These are phyloP conservation scores for Bimastos eiseni DNA, from an alignment of 2,888 invertebrate genomes.

Conservation along the genomic window DNA sequence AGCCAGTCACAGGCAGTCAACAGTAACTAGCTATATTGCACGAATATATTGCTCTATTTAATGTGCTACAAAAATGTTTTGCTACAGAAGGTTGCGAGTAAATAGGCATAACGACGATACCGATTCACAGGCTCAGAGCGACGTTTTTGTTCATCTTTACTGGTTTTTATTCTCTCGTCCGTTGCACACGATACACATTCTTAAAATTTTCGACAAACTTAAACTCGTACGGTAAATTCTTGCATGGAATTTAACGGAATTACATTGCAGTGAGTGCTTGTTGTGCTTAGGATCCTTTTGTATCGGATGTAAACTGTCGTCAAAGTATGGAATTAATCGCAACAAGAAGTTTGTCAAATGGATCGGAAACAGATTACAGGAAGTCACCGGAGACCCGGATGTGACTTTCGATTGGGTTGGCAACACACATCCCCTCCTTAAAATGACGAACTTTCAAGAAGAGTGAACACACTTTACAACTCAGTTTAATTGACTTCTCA, in stretches of 20 bases:
- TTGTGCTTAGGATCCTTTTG: neutral
- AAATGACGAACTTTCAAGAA: neutral
- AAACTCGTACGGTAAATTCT: constrained; percentile 1
- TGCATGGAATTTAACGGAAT: neutral
- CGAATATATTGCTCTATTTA: neutral
- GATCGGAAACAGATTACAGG: constrained; percentile 51
- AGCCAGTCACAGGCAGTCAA: neutral
- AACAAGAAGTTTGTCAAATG: constrained; percentile 49
- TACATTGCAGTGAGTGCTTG: neutral
- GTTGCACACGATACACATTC: too few species aligned
- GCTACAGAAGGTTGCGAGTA: neutral
- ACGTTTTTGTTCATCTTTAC: neutral
- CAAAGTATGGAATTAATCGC: constrained; percentile 41
- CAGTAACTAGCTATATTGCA: too few species aligned
- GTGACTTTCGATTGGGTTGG: constrained; percentile 46
- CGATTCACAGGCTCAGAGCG: neutral
- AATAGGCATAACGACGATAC: neutral
- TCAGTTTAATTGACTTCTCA: neutral
- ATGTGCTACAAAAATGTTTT: neutral
- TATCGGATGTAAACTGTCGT: constrained; percentile 9
- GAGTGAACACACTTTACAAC: neutral
- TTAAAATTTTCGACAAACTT: neutral
- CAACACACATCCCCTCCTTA: too few species aligned
- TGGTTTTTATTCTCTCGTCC: neutral
- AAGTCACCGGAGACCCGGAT: constrained; percentile 43